Base-by-base conservation (phyloP, 2,113 vertebrate species). In the Cichladusa arquata region DNA sequence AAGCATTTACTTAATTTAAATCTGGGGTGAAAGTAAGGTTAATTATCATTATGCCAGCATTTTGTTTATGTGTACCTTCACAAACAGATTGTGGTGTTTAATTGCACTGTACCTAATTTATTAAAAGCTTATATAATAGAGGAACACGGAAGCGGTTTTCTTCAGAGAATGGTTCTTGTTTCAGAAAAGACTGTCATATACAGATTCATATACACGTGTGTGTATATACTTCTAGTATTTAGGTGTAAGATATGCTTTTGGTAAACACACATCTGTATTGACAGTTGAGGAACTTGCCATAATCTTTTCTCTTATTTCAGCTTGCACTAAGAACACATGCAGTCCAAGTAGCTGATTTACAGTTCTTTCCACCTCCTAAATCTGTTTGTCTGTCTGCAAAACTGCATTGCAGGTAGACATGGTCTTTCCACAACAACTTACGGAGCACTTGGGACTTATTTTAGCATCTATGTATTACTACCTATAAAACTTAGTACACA, bases 1-100 rank as follows among this genome's bases (percentile, higher is more conserved):
- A 88, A 97, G 36, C 34, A 40, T 64, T 81, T 88, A 58, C 57
- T 89, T 96, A 91, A 96, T 82, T 96, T 92, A 95, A 95, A 82
- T 29, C 61, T 61, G 78, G 62, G 62, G 34, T 92, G 61, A 93
- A 73, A 81, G 19, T 81, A 79, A 83, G 69, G 60, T 92, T 95
- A 91, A 90, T 83, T 80, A 70, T 82, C 74, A 34, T 8, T 93
- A 66, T 53, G 34, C 20, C 40, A 77, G 72, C 19, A 42, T 94
- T 83, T 80, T 42, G 54, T 81, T 94, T 92, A 64, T 76, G 22
- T 85, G 82, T 53, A 77, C 38, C 20, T 70, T 57, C 50, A 67
- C 19, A 89, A 69, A 54, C 23, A 95, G 22, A 80, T 79, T 65
- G 57, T 19, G 14, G 3, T 38, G 40, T 78, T 95, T 94, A 92